Evolutionary conservation across 1,140 invertebrate species (phyloP), one percentile per base, ranked within the genome.

Genomic region (Battus philenor): DNA sequence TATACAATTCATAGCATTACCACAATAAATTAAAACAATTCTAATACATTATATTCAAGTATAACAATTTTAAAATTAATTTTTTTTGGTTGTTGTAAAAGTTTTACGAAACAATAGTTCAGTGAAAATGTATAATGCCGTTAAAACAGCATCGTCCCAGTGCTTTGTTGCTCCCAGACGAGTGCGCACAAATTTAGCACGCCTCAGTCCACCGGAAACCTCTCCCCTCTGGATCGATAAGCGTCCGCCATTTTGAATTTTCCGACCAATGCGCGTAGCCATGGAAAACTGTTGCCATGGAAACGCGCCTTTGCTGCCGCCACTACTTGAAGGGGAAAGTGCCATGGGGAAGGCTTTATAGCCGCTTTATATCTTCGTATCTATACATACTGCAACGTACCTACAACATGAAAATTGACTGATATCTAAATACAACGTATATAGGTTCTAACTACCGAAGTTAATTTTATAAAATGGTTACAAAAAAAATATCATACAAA

Each of bases 221-320:
- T 57, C 62, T 62, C 65, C 71, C 66, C 54, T 57, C 20, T 26
- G 70, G 75, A 84, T 81, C 80, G 70, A 84, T 81, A 80, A 24
- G 36, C 29, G 36, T 26, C 52, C 57, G 80, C 80, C 80, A 84
- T 84, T 63, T 84, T 84, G 80, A 73, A 84, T 84, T 84, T 84
- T 69, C 80, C 80, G 68, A 81, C 80, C 80, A 84, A 84, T 84
- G 65, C 75, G 55, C 67, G 77, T 72, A 62, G 80, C 57, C 61
- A 78, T 78, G 80, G 72, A 84, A 84, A 84, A 64, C 60, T 29
- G 68, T 80, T 55, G 52, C 53, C 58, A 71, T 72, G 52, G 70
- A 46, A 70, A 84, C 77, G 56, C 55, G 64, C 63, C 68, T 55
- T 57, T 44, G 51, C 49, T 47, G 54, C 54, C 54, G 53, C 49